Conservation (phyloP, 2,888 invertebrate genomes). For the Catocala fraxini region DNA sequence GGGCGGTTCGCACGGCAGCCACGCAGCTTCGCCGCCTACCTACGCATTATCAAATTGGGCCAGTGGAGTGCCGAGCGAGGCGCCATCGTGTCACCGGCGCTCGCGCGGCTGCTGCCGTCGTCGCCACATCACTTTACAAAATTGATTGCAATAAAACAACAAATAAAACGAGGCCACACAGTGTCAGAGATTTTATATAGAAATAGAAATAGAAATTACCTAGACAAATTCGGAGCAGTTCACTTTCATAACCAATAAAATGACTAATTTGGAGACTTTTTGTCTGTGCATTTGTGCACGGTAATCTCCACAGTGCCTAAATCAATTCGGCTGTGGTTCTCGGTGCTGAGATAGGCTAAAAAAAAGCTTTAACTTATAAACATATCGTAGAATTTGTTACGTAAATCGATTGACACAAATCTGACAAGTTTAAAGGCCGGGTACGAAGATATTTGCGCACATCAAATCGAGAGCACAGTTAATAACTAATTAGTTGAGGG, state of each 20-base stretch:
- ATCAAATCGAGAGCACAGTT: too few species aligned
- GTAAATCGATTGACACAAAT: too few species aligned
- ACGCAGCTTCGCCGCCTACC: slow-evolving; percentile 24
- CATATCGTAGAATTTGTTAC: too few species aligned
- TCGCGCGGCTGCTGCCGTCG: slow-evolving; percentile 18
- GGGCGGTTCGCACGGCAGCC: slow-evolving; percentile 76
- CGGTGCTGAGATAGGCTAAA: too few species aligned
- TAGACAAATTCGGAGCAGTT: slow-evolving; percentile 34
- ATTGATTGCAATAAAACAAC: slow-evolving; percentile 66
- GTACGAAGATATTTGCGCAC: too few species aligned
- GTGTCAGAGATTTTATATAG: slow-evolving; percentile 28
- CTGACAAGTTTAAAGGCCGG: too few species aligned
- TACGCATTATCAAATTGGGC: slow-evolving; percentile 75
- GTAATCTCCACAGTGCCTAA: too few species aligned
- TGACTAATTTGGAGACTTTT: background rate
- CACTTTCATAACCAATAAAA: slow-evolving; percentile 38
- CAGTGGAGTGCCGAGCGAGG: slow-evolving; percentile 57
- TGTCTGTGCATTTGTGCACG: too few species aligned
- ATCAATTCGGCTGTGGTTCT: too few species aligned
- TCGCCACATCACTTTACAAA: slow-evolving; percentile 67
- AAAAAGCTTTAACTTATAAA: too few species aligned
- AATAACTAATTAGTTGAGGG: too few species aligned
- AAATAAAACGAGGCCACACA: slow-evolving; percentile 48
- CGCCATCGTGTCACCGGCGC: slow-evolving; percentile 27
- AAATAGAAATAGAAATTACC: slow-evolving; percentile 46